phyloP scores from a whole-genome alignment of 2,888 invertebrate genomes.

The Diadegma fenestrale region DNA sequence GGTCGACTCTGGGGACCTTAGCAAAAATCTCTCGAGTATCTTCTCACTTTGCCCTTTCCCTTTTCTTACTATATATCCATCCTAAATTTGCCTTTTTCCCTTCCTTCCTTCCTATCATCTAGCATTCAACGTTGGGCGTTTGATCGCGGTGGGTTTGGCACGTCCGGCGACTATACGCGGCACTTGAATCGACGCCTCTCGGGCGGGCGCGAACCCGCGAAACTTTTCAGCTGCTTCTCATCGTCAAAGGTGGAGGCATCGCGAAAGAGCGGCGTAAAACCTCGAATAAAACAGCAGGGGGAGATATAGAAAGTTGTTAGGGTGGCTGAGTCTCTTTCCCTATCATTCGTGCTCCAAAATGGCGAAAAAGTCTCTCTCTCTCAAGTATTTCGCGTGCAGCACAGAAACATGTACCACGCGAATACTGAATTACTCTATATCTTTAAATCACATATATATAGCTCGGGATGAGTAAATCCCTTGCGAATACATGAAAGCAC shows the following conservation, averaged over 20 bases:
- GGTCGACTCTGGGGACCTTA: slow-evolving; percentile 25
- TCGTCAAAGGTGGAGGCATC: slow-evolving; percentile 60
- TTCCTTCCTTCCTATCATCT: slow-evolving; percentile 5
- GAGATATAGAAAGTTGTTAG: slow-evolving; percentile 2
- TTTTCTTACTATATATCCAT: neutral
- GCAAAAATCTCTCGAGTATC: slow-evolving; percentile 10
- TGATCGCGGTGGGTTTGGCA: slow-evolving; percentile 38
- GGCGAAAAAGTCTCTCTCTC: neutral
- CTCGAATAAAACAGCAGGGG: neutral
- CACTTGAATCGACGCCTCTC: slow-evolving; percentile 59
- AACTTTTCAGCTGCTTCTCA: slow-evolving; percentile 59
- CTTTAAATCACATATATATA: neutral
- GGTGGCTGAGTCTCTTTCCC: neutral
- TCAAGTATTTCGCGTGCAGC: neutral
- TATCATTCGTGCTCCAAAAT: slow-evolving; percentile 13
- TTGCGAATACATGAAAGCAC: neutral
- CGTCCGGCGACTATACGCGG: slow-evolving; percentile 39
- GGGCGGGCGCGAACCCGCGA: slow-evolving; percentile 40
- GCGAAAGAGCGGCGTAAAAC: neutral
- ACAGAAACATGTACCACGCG: neutral
- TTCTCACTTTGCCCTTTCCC: slow-evolving; percentile 9
- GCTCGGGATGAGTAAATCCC: neutral
- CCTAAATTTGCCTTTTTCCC: slow-evolving; percentile 34
- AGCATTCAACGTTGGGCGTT: slow-evolving; percentile 13
- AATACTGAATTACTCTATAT: neutral